Percentiles rank a stretch among this genome's conserved stretches.
These are phyloP conservation scores for Thyatira batis DNA, from an alignment of 2,888 invertebrate species.

Conservation along the genomic window DNA sequence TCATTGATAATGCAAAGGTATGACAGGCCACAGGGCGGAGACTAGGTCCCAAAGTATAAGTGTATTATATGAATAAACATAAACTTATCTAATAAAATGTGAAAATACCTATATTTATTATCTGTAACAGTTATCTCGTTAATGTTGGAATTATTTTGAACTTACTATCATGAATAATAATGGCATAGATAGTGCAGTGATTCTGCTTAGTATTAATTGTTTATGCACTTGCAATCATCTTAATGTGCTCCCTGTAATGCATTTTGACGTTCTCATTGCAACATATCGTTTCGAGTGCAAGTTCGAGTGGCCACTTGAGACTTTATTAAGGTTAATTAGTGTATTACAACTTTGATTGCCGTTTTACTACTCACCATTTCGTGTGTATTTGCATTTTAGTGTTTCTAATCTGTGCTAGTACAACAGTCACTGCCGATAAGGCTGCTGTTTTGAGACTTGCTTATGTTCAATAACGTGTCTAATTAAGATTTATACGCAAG, in stretches of 20 bases:
- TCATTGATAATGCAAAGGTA: too few relatives aligned
- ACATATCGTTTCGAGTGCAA: slow-evolving; percentile 32
- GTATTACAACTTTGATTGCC: slow-evolving; percentile 28
- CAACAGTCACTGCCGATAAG: background rate
- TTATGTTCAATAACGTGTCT: background rate
- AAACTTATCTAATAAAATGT: background rate
- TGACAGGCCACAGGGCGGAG: background rate
- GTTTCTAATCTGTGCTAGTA: background rate
- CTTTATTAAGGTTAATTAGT: slow-evolving; percentile 43
- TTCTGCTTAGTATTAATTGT: slow-evolving; percentile 9
- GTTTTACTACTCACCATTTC: slow-evolving; percentile 7
- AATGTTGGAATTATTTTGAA: background rate
- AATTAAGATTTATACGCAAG: background rate
- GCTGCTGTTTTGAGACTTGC: background rate
- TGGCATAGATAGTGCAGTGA: background rate
- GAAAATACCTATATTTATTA: background rate
- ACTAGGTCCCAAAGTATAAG: background rate
- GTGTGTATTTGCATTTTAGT: slow-evolving; percentile 1
- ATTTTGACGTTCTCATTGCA: slow-evolving; percentile 19
- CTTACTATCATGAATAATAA: background rate
- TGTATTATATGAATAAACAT: background rate
- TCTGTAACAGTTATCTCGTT: background rate
- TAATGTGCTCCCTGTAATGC: slow-evolving; percentile 23
- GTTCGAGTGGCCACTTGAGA: slow-evolving; percentile 35
- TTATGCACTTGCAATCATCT: slow-evolving; percentile 17